Conservation (phyloP, 2,797 vertebrate species). For the Rhynchonycteris naso region DNA sequence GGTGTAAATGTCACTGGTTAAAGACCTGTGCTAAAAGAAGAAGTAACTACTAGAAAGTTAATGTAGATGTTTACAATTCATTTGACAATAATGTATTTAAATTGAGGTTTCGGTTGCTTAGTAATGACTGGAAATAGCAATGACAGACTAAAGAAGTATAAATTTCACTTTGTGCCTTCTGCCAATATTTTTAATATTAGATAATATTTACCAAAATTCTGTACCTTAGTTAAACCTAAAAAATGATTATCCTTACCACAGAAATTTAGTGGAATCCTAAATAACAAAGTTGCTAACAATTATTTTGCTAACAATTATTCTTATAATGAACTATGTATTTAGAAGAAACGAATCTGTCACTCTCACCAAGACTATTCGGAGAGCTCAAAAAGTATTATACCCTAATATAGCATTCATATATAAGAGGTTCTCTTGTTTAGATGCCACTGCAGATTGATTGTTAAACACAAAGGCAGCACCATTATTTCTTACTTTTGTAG, state of each 20-base stretch:
- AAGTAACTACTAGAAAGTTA: conserved; percentile 57
- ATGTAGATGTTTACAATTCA: conserved; percentile 56
- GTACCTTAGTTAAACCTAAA: conserved; percentile 56
- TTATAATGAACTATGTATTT: conserved; percentile 41
- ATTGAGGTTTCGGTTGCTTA: conserved; percentile 42
- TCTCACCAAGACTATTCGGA: conserved; percentile 43
- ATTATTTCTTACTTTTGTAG: conserved; percentile 8
- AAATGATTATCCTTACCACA: conserved; percentile 44
- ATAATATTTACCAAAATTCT: conserved; percentile 49
- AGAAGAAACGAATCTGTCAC: conserved; percentile 53
- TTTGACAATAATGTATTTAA: conserved; percentile 62
- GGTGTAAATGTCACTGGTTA: conserved; percentile 56
- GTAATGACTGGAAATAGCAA: conserved; percentile 37
- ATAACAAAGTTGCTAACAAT: conserved; percentile 51
- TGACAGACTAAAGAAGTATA: background rate
- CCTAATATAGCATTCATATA: conserved; percentile 24
- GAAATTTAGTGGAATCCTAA: conserved; percentile 45
- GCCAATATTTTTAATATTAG: conserved; percentile 40
- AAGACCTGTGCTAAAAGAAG: conserved; percentile 36
- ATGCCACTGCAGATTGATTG: background rate
- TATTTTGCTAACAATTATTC: conserved; percentile 55
- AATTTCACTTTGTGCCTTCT: conserved; percentile 42
- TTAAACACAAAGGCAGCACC: conserved; percentile 44
- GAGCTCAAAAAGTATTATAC: conserved; percentile 42
- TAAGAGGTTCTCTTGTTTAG: conserved; percentile 13